phyloP scores from a whole-genome alignment of 2,113 vertebrate species.

The Protobothrops mucrosquamatus region DNA sequence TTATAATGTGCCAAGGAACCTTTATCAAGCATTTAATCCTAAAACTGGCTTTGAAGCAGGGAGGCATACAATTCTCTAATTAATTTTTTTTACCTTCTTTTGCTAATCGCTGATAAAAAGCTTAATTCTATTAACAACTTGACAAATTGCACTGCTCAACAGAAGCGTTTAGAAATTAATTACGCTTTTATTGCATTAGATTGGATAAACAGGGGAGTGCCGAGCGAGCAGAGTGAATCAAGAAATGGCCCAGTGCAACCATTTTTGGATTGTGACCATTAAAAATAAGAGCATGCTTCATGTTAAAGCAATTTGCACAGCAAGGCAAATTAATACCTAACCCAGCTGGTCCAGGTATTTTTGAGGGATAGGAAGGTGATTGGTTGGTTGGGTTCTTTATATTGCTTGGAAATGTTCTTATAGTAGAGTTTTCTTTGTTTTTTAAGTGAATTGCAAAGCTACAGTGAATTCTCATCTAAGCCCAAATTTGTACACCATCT shows the following conservation, averaged over 20 bases:
- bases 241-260: conserved; percentile 16
- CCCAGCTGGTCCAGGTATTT: background rate
- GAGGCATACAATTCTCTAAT: conserved; percentile 82
- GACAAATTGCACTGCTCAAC: conserved; percentile 84
- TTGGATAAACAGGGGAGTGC: conserved; percentile 76
- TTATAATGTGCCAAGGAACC: conserved; percentile 75
- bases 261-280: conserved; percentile 36
- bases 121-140: conserved; percentile 88
- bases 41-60: conserved; percentile 83
- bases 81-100: conserved; percentile 84
- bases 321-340: conserved; percentile 46
- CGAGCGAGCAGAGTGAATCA: conserved; percentile 54
- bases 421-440: conserved; percentile 63
- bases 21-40: conserved; percentile 83
- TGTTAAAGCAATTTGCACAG: conserved; percentile 13
- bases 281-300: background rate
- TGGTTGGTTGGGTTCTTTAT: conserved; percentile 62
- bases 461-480: conserved; percentile 61
- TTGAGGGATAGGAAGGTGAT: background rate
- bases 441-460: conserved; percentile 64
- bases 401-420: conserved; percentile 57
- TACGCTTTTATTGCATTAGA: conserved; percentile 85
- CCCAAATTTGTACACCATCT: conserved; percentile 53
- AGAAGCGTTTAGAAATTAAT: conserved; percentile 85
- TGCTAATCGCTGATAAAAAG: conserved; percentile 87